Conservation (phyloP, 2,113 vertebrate genomes). For the Prunella himalayana region DNA sequence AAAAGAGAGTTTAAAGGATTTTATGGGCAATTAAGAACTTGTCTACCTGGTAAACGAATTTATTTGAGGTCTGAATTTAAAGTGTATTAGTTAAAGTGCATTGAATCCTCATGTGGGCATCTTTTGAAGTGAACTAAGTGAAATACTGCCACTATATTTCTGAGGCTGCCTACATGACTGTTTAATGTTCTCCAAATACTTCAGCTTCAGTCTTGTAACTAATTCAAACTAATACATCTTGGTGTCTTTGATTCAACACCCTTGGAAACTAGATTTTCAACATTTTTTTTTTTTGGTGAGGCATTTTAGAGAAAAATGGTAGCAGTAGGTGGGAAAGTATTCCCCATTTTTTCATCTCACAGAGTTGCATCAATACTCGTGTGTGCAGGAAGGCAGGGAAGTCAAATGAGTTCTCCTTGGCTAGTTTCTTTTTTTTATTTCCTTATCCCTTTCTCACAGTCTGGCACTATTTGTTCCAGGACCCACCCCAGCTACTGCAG, state of each 20-base stretch:
- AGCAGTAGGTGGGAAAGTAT: not conserved
- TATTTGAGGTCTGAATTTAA: not conserved
- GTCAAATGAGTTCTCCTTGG: not conserved
- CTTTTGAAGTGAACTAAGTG: not conserved
- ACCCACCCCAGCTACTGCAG: not conserved
- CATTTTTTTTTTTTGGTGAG: not conserved
- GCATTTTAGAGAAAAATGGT: not conserved
- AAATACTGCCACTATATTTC: not conserved
- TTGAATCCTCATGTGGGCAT: not conserved
- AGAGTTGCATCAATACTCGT: fast-evolving
- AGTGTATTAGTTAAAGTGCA: not conserved
- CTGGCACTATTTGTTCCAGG: not conserved
- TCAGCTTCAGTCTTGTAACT: not conserved
- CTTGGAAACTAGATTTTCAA: not conserved
- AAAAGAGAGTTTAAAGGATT: not conserved
- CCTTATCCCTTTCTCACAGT: not conserved
- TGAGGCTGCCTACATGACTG: not conserved
- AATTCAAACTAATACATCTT: not conserved
- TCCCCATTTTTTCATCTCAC: not conserved
- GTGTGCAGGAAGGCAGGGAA: not conserved
- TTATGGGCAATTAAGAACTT: not conserved
- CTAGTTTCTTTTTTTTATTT: not conserved
- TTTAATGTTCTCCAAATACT: conserved; percentile 25
- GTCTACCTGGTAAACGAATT: not conserved
- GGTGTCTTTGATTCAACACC: not conserved